Conservation (phyloP, 2,113 vertebrate genomes). For the Ciconia boyciana region DNA sequence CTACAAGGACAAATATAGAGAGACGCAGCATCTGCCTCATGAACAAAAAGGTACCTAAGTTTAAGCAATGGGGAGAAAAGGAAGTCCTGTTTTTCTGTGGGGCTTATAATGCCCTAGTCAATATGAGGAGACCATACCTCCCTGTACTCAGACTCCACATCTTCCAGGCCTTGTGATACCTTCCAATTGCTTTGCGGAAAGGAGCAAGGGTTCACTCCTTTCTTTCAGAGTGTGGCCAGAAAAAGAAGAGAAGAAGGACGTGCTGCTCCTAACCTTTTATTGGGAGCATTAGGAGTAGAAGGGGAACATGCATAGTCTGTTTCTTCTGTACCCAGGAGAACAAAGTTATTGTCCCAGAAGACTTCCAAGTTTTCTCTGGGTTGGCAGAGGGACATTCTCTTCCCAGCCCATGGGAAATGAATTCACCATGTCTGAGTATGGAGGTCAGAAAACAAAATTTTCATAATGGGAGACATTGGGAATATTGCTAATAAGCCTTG, state of each 20-base stretch:
- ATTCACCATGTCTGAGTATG: background rate
- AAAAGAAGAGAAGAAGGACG: background rate
- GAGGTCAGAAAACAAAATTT: background rate
- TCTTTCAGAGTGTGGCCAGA: background rate
- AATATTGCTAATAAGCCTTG: background rate
- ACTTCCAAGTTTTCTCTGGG: background rate
- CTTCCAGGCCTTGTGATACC: background rate
- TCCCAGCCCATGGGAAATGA: background rate
- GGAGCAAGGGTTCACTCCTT: background rate
- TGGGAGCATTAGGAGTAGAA: background rate
- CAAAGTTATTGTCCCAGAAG: background rate
- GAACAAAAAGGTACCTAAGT: background rate
- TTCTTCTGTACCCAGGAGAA: background rate
- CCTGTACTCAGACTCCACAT: background rate
- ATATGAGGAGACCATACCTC: background rate
- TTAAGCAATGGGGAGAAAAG: background rate
- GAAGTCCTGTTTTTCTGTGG: background rate
- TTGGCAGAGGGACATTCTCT: background rate
- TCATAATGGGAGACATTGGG: background rate
- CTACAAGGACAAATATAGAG: background rate
- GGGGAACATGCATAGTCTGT: fast-evolving
- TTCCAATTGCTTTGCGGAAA: background rate
- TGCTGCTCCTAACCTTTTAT: background rate
- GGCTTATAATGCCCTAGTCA: background rate
- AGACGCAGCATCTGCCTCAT: background rate